phyloP scores from a whole-genome alignment of 1,140 invertebrate species.

The Vanessa atalanta region DNA sequence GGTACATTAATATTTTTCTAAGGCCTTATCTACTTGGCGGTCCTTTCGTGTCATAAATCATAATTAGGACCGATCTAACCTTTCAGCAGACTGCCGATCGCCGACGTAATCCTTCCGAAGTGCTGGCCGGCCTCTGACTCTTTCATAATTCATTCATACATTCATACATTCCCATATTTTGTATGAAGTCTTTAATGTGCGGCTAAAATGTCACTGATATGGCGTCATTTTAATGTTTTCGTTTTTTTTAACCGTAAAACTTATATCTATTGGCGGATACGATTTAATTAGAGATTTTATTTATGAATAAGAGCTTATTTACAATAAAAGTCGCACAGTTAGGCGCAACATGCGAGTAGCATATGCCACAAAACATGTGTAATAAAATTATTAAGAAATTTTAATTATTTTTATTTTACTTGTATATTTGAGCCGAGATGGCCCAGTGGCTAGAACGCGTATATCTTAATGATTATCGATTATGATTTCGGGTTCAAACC shows the following conservation, averaged over 20 bases:
- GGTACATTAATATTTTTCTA: background rate
- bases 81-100: conserved; percentile 66
- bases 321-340: too few species aligned
- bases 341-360: too few species aligned
- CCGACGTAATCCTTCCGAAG: conserved; percentile 48
- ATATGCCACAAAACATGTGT: too few species aligned
- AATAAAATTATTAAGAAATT: too few species aligned
- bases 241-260: background rate
- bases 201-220: conserved; percentile 39
- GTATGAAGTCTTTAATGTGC: conserved; percentile 9
- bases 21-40: conserved; percentile 6
- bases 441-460: too few species aligned
- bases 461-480: too few species aligned
- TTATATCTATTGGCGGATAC: too few species aligned
- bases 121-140: conserved; percentile 31
- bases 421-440: too few species aligned
- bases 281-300: too few species aligned
- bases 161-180: conserved; percentile 43
- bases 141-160: conserved; percentile 47
- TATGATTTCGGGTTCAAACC: too few species aligned
- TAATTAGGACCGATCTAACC: conserved; percentile 59
- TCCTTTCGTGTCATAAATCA: conserved; percentile 53
- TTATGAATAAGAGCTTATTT: too few species aligned
- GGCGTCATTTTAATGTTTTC: background rate
- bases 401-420: too few species aligned